These are phyloP conservation scores for Eulemur albifrons DNA, from an alignment of 2,797 vertebrate species.

Conservation along the genomic window DNA sequence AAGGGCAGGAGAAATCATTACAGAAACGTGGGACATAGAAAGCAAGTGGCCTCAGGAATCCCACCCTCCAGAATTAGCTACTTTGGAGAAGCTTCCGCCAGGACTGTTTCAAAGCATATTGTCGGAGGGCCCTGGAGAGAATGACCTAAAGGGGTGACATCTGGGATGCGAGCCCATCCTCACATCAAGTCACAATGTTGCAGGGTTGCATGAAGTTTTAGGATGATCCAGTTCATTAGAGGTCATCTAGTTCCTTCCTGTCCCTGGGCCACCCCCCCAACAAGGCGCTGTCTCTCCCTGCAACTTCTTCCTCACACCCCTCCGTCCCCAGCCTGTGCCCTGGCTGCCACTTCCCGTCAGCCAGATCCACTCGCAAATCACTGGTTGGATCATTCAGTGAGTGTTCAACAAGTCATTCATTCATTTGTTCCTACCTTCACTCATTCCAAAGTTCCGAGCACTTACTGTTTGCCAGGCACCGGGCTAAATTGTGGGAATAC, in stretches of 20 bases:
- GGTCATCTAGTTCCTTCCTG: neutral
- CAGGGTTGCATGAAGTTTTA: neutral
- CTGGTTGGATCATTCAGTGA: neutral
- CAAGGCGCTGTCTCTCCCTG: neutral
- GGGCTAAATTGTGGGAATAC: neutral
- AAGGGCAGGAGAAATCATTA: neutral
- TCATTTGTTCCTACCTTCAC: neutral
- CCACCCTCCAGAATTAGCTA: neutral
- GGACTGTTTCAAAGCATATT: neutral
- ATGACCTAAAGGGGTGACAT: neutral
- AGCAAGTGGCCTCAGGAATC: neutral
- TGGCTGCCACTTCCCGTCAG: neutral
- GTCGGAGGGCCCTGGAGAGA: neutral
- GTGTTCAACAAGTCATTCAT: neutral
- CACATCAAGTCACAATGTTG: neutral
- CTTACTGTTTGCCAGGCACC: neutral
- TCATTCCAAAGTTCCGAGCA: neutral
- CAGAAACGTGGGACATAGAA: neutral
- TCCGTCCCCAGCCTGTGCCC: rapidly evolving
- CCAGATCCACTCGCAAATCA: neutral
- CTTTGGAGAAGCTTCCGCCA: neutral
- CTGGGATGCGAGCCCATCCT: neutral
- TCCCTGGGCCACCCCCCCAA: neutral
- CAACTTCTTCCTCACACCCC: neutral
- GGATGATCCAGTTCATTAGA: neutral